These are phyloP conservation scores for Microcebus griseorufus DNA, from an alignment of 2,113 vertebrate genomes.

Conservation along the genomic window DNA sequence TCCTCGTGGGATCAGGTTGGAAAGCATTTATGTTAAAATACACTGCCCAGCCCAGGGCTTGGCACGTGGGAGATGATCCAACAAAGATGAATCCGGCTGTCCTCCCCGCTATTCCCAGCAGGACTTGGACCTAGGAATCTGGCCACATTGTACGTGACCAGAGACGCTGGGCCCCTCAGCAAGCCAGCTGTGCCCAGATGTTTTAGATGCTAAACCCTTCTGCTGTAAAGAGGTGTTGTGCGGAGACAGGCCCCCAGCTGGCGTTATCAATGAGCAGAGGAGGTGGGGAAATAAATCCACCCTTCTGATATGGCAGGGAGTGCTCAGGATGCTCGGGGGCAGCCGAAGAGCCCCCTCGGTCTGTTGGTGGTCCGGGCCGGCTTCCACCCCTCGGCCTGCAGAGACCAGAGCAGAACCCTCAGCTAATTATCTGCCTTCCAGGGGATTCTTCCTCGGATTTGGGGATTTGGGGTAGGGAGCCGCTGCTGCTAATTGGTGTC, in stretches of 20 bases:
- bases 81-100: not conserved
- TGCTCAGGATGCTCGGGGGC: not conserved
- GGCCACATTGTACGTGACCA: accelerated
- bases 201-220: constrained; percentile 74
- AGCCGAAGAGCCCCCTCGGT: not conserved
- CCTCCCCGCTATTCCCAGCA: accelerated
- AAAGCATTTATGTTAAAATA: not conserved
- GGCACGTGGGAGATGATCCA: not conserved
- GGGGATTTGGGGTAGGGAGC: constrained; percentile 74
- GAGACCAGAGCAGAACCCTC: constrained; percentile 78
- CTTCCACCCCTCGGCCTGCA: constrained; percentile 18
- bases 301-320: constrained; percentile 60
- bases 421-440: constrained; percentile 83
- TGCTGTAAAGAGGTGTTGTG: constrained; percentile 76
- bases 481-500: constrained; percentile 80
- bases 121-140: not conserved
- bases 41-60: not conserved
- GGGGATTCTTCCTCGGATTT: constrained; percentile 65
- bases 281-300: constrained; percentile 71
- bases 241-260: constrained; percentile 68
- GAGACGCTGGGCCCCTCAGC: not conserved
- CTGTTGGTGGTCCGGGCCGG: constrained; percentile 83
- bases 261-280: constrained; percentile 66
- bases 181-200: constrained; percentile 78
- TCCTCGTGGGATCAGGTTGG: not conserved